phyloP scores from a whole-genome alignment of 2,113 vertebrate species.

The Neoarius graeffei region DNA sequence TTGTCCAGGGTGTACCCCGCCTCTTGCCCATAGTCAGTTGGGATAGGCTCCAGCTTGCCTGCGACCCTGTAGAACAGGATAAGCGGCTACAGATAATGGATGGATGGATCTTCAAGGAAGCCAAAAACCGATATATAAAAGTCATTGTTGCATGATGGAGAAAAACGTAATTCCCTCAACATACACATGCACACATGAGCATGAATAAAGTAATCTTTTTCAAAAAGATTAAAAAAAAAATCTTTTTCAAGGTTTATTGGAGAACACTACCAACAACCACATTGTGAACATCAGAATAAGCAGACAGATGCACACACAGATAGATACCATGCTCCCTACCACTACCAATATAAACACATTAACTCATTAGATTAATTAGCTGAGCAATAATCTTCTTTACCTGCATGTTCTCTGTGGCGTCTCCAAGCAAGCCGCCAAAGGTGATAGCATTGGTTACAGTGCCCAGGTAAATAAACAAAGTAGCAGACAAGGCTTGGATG shows the following conservation, averaged over 20 bases:
- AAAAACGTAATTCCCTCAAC: background rate
- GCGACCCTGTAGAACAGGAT: too few species aligned
- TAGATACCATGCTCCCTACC: background rate
- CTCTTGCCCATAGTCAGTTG: too few species aligned
- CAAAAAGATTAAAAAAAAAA: background rate
- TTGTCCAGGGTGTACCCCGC: too few species aligned
- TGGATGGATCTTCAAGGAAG: background rate
- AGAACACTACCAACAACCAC: background rate
- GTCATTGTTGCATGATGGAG: background rate
- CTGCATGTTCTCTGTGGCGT: conserved; percentile 98
- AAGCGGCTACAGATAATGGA: too few species aligned
- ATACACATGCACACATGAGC: background rate
- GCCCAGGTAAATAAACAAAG: conserved; percentile 96
- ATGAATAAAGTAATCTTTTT: background rate
- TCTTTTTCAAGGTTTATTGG: background rate
- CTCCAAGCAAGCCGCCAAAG: conserved; percentile 93
- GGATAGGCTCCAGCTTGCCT: too few species aligned
- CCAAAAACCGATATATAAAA: background rate
- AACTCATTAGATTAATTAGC: conserved; percentile 20
- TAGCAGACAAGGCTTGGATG: conserved; percentile 93
- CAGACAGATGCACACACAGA: background rate
- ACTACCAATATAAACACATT: background rate
- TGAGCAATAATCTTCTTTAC: conserved; percentile 61
- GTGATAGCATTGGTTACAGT: conserved; percentile 98
- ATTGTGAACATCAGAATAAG: background rate